A percentile compares a stretch with the other conserved stretches of the same genome.
These are phyloP conservation scores for Lycocorax pyrrhopterus DNA, from an alignment of 2,113 vertebrate genomes.

Conservation along the genomic window DNA sequence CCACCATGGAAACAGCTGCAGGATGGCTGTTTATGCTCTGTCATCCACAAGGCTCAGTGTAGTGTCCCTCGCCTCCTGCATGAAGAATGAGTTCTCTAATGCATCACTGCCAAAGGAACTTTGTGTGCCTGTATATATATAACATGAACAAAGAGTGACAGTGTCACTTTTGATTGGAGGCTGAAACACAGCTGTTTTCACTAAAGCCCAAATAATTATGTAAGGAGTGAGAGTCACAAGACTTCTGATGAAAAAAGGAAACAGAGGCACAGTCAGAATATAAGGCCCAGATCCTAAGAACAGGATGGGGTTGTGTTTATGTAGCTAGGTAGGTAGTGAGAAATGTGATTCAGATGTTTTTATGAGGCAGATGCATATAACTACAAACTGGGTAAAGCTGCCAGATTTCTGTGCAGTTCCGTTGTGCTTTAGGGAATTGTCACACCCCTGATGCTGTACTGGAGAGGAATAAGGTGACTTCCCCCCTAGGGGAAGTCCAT, in stretches of 20 bases:
- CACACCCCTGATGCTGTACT: background rate
- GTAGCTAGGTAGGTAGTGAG: background rate
- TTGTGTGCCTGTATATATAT: background rate
- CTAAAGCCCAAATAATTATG: background rate
- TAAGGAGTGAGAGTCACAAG: background rate
- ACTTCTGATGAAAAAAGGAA: background rate
- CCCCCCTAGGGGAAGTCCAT: background rate
- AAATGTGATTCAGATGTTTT: background rate
- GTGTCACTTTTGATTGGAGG: background rate
- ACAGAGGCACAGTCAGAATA: background rate
- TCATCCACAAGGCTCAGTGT: fast-evolving
- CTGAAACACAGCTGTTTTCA: background rate
- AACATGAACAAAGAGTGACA: background rate
- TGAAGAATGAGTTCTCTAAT: background rate
- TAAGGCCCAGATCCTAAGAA: background rate
- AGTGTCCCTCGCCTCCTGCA: background rate
- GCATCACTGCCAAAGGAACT: background rate
- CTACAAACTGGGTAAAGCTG: background rate
- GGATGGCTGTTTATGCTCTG: background rate
- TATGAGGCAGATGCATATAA: background rate
- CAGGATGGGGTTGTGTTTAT: background rate
- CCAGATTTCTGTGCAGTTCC: background rate
- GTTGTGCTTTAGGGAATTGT: background rate
- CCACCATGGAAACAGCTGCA: background rate
- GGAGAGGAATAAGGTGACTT: background rate